These are phyloP conservation scores for Tragulus kanchil DNA, from an alignment of 2,113 vertebrate genomes.

Conservation along the genomic window DNA sequence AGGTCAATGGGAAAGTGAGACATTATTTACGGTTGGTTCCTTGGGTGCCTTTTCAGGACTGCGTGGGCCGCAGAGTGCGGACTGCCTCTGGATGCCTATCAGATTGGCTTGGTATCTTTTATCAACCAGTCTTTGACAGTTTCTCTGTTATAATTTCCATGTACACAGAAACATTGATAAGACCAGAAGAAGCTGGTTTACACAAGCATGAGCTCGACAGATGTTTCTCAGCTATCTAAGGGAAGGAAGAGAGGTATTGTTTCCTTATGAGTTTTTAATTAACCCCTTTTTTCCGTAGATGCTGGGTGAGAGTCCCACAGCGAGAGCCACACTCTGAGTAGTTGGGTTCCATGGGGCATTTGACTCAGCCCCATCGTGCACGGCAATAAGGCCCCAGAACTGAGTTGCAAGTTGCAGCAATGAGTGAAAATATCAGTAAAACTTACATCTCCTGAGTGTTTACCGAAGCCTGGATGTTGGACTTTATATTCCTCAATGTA, in stretches of 20 bases:
- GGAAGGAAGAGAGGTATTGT: not conserved
- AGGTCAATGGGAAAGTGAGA: conserved; percentile 48
- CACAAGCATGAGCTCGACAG: fast-evolving
- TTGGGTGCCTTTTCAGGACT: not conserved
- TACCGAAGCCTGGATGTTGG: not conserved
- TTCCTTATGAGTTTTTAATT: not conserved
- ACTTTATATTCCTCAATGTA: not conserved
- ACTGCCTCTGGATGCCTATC: not conserved
- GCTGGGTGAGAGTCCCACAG: not conserved
- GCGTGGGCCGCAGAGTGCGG: fast-evolving
- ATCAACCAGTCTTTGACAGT: not conserved
- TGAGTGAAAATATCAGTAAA: not conserved
- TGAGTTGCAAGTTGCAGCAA: not conserved
- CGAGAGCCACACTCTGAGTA: no score
- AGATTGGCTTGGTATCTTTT: not conserved
- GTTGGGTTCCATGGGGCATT: not conserved
- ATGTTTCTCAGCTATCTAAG: not conserved
- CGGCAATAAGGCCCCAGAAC: not conserved
- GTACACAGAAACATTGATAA: not conserved
- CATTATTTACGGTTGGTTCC: not conserved
- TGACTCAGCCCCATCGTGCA: not conserved
- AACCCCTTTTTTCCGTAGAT: not conserved
- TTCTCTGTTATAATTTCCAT: not conserved
- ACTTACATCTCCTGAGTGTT: not conserved
- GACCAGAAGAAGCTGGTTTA: not conserved